phyloP scores from a whole-genome alignment of 2,888 invertebrate genomes.

The Mimachlamys varia region DNA sequence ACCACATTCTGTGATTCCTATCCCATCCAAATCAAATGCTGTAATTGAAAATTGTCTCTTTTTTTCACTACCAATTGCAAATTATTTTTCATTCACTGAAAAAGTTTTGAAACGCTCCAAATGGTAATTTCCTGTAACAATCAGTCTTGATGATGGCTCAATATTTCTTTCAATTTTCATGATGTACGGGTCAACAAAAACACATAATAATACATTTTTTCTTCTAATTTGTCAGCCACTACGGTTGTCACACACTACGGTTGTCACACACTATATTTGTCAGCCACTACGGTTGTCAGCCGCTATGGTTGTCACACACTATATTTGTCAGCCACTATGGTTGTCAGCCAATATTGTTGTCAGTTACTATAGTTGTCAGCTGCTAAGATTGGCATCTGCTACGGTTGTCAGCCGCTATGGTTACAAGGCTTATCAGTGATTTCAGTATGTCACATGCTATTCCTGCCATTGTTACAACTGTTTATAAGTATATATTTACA shows the following conservation, averaged over 20 bases:
- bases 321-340: too few species aligned
- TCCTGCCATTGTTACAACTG: too few species aligned
- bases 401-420: too few species aligned
- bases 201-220: too few species aligned
- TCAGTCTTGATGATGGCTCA: not conserved
- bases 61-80: not conserved
- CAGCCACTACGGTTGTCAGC: not conserved
- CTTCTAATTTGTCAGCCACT: not conserved
- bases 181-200: not conserved
- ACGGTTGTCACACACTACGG: not conserved
- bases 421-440: too few species aligned
- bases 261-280: too few species aligned
- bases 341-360: too few species aligned
- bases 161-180: not conserved
- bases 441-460: too few species aligned
- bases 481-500: too few species aligned
- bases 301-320: too few species aligned
- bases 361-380: too few species aligned
- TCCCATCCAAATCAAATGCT: not conserved
- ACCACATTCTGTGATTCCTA: not conserved
- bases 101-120: not conserved
- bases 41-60: not conserved
- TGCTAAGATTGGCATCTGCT: too few species aligned
- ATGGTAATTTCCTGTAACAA: not conserved
- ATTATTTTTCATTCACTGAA: not conserved